phyloP scores from a whole-genome alignment of 2,797 vertebrate species.

The Novumbra hubbsi region DNA sequence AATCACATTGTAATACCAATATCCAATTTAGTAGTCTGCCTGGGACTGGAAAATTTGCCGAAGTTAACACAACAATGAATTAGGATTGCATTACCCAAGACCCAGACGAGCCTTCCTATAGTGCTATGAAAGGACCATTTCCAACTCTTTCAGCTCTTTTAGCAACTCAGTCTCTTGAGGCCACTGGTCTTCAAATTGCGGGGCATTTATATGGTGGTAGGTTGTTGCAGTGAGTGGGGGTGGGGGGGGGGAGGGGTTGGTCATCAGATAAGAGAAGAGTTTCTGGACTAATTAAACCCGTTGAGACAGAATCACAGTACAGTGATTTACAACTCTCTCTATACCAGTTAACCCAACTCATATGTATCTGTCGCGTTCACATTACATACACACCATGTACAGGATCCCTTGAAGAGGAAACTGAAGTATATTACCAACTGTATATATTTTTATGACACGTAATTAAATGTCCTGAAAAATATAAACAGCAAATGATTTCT shows the following conservation, averaged over 20 bases:
- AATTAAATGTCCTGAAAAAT: neutral
- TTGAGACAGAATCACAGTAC: slow-evolving; percentile 80
- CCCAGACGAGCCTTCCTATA: slow-evolving; percentile 73
- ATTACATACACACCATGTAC: slow-evolving; percentile 67
- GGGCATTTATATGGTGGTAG: slow-evolving; percentile 76
- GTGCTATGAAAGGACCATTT: slow-evolving; percentile 78
- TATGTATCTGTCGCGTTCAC: slow-evolving; percentile 79
- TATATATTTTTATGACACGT: slow-evolving; percentile 8
- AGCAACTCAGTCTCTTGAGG: slow-evolving; percentile 78
- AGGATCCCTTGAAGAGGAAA: slow-evolving; percentile 50
- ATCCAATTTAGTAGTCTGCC: slow-evolving; percentile 6
- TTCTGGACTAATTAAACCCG: slow-evolving; percentile 84
- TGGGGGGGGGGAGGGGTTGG: slow-evolving; percentile 42
- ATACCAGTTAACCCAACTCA: slow-evolving; percentile 79
- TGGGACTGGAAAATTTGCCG: slow-evolving; percentile 64
- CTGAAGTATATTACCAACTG: neutral
- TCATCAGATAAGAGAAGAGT: slow-evolving; percentile 81
- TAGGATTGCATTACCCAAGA: slow-evolving; percentile 76
- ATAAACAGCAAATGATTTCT: neutral
- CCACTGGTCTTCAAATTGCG: slow-evolving; percentile 78
- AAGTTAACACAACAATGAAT: slow-evolving; percentile 50
- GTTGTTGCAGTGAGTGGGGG: slow-evolving; percentile 73
- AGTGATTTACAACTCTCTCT: slow-evolving; percentile 82
- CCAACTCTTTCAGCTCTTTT: slow-evolving; percentile 78
- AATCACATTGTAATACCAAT: slow-evolving; percentile 8